A percentile compares a stretch with the other conserved stretches of the same genome.
Conservation (phyloP, 2,113 vertebrate genomes). For the Pyrgilauda ruficollis region DNA sequence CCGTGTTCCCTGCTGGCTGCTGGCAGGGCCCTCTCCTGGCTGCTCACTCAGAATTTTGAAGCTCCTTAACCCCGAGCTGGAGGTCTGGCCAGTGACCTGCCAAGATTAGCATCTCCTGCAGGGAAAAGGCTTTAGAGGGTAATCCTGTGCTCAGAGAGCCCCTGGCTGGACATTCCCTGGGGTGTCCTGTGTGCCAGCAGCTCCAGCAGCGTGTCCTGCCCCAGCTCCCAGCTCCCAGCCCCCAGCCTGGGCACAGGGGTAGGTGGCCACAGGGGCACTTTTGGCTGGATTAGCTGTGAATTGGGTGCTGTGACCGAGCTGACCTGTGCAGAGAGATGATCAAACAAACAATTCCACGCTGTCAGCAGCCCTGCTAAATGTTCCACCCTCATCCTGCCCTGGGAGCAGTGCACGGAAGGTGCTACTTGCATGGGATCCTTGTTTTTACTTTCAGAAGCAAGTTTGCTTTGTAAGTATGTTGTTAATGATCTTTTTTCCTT, state of each 20-base stretch:
- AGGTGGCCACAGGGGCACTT: neutral
- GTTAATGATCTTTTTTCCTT: neutral
- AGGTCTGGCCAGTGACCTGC: neutral
- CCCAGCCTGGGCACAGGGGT: neutral
- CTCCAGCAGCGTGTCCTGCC: fast-evolving
- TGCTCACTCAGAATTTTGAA: neutral
- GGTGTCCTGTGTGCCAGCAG: neutral
- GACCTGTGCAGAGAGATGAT: neutral
- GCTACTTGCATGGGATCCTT: neutral
- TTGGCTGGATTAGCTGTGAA: neutral
- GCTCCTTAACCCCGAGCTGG: neutral
- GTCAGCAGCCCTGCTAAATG: neutral
- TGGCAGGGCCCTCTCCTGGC: neutral
- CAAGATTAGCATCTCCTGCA: neutral
- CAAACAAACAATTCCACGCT: fast-evolving
- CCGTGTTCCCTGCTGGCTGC: neutral
- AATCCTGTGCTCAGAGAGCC: neutral
- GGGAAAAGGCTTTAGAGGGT: neutral
- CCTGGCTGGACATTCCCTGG: neutral
- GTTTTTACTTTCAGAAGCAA: neutral
- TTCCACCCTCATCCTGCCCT: neutral
- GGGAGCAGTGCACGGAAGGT: neutral
- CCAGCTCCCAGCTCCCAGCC: neutral
- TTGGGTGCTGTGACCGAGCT: neutral
- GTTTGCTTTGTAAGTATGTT: conserved; percentile 6